phyloP scores from a whole-genome alignment of 2,888 invertebrate genomes.

The Bombylius major region DNA sequence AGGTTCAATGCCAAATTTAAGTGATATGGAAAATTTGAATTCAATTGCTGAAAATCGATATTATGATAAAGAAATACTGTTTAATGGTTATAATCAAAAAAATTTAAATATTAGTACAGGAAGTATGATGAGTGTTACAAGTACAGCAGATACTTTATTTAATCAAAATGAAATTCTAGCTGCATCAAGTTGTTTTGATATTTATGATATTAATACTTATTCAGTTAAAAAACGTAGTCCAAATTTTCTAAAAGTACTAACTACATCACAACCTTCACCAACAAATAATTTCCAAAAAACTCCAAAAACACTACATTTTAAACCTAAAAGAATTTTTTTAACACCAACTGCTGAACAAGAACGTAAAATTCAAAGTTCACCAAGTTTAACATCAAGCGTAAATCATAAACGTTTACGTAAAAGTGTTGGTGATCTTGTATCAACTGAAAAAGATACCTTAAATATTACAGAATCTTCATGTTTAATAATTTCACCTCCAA shows the following conservation, averaged over 20 bases:
- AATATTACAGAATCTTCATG: not conserved
- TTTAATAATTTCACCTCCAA: constrained; percentile 29
- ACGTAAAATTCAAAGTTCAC: not conserved
- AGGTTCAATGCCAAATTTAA: constrained; percentile 36
- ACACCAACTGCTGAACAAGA: not conserved
- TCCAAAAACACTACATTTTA: not conserved
- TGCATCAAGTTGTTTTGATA: constrained; percentile 35
- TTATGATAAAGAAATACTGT: constrained; percentile 11
- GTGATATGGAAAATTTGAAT: constrained; percentile 30
- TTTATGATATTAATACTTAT: constrained; percentile 23
- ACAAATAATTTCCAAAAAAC: not conserved
- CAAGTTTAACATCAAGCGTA: not conserved
- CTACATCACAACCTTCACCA: not conserved
- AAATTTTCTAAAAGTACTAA: not conserved
- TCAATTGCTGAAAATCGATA: constrained; percentile 36
- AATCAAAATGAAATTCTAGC: constrained; percentile 35
- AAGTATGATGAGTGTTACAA: constrained; percentile 21
- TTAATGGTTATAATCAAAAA: constrained; percentile 1
- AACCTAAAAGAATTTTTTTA: not conserved
- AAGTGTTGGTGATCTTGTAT: not conserved
- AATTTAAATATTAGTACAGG: constrained; percentile 14
- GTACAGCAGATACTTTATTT: constrained; percentile 25
- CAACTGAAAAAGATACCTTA: not conserved
- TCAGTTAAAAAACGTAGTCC: not conserved
- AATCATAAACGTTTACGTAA: not conserved